Percentiles rank a stretch among this genome's conserved stretches.
Evolutionary conservation across 2,888 invertebrate species (phyloP).

Genomic region (Cheilosia soror): DNA sequence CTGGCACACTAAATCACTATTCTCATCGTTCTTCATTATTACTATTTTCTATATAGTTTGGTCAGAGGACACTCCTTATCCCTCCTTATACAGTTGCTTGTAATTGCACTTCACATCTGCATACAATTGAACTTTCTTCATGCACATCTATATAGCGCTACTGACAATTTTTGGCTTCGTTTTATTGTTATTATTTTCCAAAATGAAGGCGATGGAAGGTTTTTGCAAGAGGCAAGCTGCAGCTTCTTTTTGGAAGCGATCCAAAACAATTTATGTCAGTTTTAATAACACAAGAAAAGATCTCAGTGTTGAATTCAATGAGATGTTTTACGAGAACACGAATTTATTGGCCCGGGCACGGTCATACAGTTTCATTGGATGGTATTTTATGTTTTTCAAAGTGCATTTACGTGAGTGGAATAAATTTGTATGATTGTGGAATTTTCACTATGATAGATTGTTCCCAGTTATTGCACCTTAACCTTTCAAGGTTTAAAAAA

Average conservation of each 20-base stretch:
- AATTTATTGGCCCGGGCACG: constrained; percentile 52
- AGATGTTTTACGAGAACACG: constrained; percentile 55
- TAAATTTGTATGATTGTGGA: constrained; percentile 1
- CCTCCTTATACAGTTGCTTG: constrained; percentile 31
- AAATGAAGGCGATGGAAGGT: background rate
- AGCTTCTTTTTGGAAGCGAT: constrained; percentile 56
- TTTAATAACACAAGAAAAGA: constrained; percentile 59
- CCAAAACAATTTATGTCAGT: constrained; percentile 74
- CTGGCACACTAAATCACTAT: constrained; percentile 63
- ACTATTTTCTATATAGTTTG: constrained; percentile 8
- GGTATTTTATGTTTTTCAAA: constrained; percentile 23
- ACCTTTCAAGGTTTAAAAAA: too few relatives aligned
- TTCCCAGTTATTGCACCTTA: too few relatives aligned
- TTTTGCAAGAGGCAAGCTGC: constrained; percentile 31
- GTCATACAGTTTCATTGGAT: background rate
- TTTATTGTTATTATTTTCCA: constrained; percentile 52
- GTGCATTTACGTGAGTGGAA: constrained; percentile 28
- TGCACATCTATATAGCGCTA: constrained; percentile 9
- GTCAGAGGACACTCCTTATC: constrained; percentile 22
- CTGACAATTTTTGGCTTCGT: constrained; percentile 42
- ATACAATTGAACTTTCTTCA: constrained; percentile 60
- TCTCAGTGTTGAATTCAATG: constrained; percentile 61
- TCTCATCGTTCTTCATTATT: constrained; percentile 4
- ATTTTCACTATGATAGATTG: background rate
- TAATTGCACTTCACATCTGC: constrained; percentile 73